Evolutionary conservation across 1,140 invertebrate species (phyloP).

Genomic region (Aricia agestis): DNA sequence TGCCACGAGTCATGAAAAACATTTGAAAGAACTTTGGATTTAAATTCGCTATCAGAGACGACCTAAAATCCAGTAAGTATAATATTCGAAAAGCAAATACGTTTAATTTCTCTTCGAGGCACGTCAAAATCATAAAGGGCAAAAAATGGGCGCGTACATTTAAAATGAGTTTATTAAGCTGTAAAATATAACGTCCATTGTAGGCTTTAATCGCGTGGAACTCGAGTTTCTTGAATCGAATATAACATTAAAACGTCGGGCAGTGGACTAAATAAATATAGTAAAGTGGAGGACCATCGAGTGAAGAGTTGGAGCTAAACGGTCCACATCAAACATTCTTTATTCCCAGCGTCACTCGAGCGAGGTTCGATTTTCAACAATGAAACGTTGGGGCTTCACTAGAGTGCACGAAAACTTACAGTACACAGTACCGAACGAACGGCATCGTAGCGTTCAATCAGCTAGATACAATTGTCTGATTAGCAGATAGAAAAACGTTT

Average conservation of each 20-base stretch:
- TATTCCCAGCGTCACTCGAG: constrained; percentile 19
- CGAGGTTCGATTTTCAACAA: constrained; percentile 27
- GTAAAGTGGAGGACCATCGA: constrained; percentile 25
- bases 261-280: constrained; percentile 4
- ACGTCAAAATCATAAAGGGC: neutral
- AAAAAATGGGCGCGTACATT: neutral
- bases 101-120: neutral
- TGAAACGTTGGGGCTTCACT: constrained; percentile 18
- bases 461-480: no score
- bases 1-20: no score
- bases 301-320: constrained; percentile 28
- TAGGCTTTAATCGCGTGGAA: neutral
- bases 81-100: neutral
- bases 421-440: neutral
- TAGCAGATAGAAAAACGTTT: no score
- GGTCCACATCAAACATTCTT: constrained; percentile 30
- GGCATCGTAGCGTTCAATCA: neutral
- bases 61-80: neutral
- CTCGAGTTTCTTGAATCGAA: constrained; percentile 16
- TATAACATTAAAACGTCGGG: constrained; percentile 2
- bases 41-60: neutral
- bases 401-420: neutral
- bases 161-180: neutral
- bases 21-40: neutral
- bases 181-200: neutral